Evolutionary conservation across 1,140 invertebrate genomes (phyloP).

Genomic region (Mesaphorura yosii): DNA sequence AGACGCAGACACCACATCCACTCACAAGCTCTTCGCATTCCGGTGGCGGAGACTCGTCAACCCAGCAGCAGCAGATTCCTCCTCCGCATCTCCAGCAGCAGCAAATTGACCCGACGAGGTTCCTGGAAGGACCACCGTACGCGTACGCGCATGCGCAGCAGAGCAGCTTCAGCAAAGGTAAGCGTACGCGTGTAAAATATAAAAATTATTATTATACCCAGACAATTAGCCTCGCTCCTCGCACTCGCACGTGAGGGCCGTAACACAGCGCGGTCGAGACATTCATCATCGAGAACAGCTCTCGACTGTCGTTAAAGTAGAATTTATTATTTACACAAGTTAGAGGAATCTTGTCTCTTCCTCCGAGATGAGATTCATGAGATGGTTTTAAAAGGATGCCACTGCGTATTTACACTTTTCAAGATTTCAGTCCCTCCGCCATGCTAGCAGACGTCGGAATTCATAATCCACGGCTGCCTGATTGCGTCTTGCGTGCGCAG

Average conservation of each 20-base stretch:
- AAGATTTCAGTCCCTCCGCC: neutral
- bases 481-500: too few relatives aligned
- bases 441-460: neutral
- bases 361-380: neutral
- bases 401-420: neutral
- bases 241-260: neutral
- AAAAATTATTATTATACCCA: neutral
- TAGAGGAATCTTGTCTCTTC: neutral
- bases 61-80: slow-evolving; percentile 1
- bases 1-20: slow-evolving; percentile 24
- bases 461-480: neutral
- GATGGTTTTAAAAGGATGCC: neutral
- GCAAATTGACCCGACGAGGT: slow-evolving; percentile 24
- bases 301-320: neutral
- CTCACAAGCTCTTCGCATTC: slow-evolving; percentile 29
- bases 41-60: slow-evolving; percentile 23
- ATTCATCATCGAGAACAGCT: neutral
- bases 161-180: neutral
- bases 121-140: slow-evolving; percentile 25
- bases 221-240: neutral
- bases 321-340: neutral
- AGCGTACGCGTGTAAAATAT: neutral
- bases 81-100: slow-evolving; percentile 18
- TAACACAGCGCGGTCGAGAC: neutral
- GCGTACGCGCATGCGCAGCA: slow-evolving; percentile 20